Base-by-base conservation (phyloP, 92 coral and sea anemone species). In the Desmophyllum pertusum region DNA sequence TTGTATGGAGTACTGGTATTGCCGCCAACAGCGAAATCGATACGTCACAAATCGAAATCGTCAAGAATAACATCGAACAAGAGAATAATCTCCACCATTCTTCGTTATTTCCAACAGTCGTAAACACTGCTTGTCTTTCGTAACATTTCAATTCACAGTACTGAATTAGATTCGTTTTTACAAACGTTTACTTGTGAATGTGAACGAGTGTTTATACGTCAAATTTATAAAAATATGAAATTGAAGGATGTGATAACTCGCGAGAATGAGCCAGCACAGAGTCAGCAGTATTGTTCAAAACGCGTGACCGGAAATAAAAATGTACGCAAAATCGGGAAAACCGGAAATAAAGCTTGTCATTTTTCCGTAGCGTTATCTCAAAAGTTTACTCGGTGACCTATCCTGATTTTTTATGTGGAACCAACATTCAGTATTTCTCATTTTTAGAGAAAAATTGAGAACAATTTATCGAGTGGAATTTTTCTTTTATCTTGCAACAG, bases 11-110 rank as follows among this genome's bases (percentile, higher is more conserved):
- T 55, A 7, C 68, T 76, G 11, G 48, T 68, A 21, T 76, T 76
- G 67, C n/a, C 80, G 67, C 80, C 67, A 76, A 53, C 80, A 19
- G n/a, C 31, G 8, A 53, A 11, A 27, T 61, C 67, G 10, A 61
- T 33, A 11, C 13, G 67, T 61, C 36, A 33, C 11, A 7, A 61
- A 29, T n/a, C 36, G 59, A 45, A 25, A 15, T 73, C 78, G 7
- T 40, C 85, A 69, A 66, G 68, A 69, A 66, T 69, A 3, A 81
- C 77, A 42, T 36, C 75, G 18, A 69, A 79, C 84, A 79, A 65
- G 62, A 50, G 84, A 65, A 79, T 79, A n/a, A n/a, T 40, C 23
- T 78, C 62, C 73, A 62, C 29, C 46, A 19, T 5, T n/a, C n/a
- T n/a, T n/a, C n/a, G n/a, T n/a, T n/a, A n/a, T n/a, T n/a, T n/a